A percentile compares a stretch with the other conserved stretches of the same genome.
phyloP scores from a whole-genome alignment of 2,113 vertebrate genomes.

The Lophochroa leadbeateri region DNA sequence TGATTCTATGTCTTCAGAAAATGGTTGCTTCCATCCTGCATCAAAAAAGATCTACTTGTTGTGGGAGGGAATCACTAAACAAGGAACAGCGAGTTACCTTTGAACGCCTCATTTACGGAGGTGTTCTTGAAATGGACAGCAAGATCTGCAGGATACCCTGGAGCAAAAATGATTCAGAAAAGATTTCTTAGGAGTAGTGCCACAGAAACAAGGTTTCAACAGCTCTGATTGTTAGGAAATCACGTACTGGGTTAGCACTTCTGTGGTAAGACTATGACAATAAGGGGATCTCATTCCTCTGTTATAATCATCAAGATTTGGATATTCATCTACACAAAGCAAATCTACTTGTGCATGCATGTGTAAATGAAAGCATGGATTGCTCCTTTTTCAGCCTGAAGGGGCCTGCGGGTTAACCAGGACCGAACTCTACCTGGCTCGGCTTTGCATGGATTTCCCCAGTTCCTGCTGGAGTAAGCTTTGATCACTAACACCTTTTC shows the following conservation, averaged over 20 bases:
- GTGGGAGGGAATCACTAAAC: background rate
- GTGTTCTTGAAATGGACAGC: background rate
- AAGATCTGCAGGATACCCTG: background rate
- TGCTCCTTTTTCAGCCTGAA: background rate
- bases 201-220: background rate
- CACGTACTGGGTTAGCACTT: background rate
- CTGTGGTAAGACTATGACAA: background rate
- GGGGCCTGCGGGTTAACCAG: background rate
- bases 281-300: background rate
- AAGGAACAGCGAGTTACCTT: background rate
- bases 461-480: background rate
- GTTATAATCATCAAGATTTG: background rate
- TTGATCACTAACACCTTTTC: background rate
- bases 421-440: background rate
- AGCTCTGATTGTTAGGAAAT: background rate
- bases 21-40: background rate
- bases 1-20: background rate
- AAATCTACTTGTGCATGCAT: background rate
- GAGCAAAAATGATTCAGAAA: background rate
- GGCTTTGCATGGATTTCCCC: background rate
- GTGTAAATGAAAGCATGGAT: background rate
- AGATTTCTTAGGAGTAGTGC: background rate
- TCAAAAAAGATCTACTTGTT: background rate
- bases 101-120: background rate
- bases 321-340: background rate